Evolutionary conservation across 2,888 invertebrate species (phyloP).

Genomic region (Synergus umbraculus): DNA sequence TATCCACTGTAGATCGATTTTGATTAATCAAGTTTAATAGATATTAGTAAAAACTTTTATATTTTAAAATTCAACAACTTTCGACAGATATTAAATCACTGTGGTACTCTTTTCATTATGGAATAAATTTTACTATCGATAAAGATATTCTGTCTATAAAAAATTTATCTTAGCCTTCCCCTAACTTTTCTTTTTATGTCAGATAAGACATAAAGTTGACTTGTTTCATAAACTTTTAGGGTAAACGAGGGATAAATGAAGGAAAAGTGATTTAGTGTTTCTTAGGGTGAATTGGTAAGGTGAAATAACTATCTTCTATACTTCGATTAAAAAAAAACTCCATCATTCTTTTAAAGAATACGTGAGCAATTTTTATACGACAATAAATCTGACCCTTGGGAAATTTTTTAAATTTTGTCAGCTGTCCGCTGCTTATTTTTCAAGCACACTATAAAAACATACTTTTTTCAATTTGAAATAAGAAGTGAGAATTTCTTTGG

Average conservation of each 20-base stretch:
- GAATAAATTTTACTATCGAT: no score
- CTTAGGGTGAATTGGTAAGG: background rate
- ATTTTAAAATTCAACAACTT: slow-evolving; percentile 5
- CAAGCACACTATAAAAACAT: no score
- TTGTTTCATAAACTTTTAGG: background rate
- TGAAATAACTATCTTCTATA: background rate
- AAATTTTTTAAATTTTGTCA: no score
- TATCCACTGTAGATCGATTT: background rate
- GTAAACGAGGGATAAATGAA: background rate
- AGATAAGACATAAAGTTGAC: no score
- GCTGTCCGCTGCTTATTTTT: no score
- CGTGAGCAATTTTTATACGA: background rate
- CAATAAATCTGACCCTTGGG: no score
- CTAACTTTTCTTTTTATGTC: no score
- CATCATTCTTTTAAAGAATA: background rate
- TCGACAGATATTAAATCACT: slow-evolving; percentile 31
- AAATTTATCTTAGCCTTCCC: no score
- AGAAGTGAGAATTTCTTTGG: background rate
- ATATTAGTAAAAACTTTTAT: slow-evolving; percentile 21
- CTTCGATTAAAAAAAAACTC: background rate
- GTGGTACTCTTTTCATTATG: background rate
- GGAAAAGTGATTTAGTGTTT: background rate
- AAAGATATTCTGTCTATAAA: no score
- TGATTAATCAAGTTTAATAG: slow-evolving; percentile 15
- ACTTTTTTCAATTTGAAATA: no score